Conservation (phyloP, 2,797 vertebrate species). For the Gallinago nigripennis region DNA sequence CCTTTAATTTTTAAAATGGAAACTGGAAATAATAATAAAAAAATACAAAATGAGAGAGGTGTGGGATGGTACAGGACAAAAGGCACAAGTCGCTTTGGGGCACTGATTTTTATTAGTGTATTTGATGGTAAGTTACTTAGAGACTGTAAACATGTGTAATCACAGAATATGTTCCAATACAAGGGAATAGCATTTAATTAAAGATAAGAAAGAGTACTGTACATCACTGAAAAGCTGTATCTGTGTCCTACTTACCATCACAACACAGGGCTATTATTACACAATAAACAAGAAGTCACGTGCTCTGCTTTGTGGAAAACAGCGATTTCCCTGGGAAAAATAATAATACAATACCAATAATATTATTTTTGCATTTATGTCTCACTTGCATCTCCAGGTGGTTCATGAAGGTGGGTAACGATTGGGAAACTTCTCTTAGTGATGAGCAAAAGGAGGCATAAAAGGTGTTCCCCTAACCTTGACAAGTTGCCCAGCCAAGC, state of each 20-base stretch:
- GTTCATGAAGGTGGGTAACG: neutral
- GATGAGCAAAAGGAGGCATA: neutral
- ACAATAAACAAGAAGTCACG: slow-evolving; percentile 5
- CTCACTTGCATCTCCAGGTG: neutral
- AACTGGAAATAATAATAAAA: slow-evolving; percentile 29
- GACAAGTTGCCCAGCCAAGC: neutral
- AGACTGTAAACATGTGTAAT: slow-evolving; percentile 4
- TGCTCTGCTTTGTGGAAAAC: neutral
- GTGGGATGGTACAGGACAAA: neutral
- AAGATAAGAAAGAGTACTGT: slow-evolving; percentile 38
- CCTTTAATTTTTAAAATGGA: slow-evolving; percentile 57
- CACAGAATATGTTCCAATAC: slow-evolving; percentile 23
- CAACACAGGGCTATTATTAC: slow-evolving; percentile 27
- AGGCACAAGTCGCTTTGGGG: neutral
- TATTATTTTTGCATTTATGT: neutral
- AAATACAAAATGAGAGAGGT: neutral
- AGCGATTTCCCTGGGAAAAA: neutral
- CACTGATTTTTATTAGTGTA: neutral
- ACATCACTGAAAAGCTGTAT: slow-evolving; percentile 39
- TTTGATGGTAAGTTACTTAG: slow-evolving; percentile 10
- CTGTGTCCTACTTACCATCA: slow-evolving; percentile 32
- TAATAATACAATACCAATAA: neutral
- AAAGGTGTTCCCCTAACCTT: neutral
- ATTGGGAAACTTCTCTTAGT: neutral
- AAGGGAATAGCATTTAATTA: slow-evolving; percentile 66